Evolutionary conservation across 2,113 vertebrate genomes (phyloP).

Genomic region (Carassius carassius): DNA sequence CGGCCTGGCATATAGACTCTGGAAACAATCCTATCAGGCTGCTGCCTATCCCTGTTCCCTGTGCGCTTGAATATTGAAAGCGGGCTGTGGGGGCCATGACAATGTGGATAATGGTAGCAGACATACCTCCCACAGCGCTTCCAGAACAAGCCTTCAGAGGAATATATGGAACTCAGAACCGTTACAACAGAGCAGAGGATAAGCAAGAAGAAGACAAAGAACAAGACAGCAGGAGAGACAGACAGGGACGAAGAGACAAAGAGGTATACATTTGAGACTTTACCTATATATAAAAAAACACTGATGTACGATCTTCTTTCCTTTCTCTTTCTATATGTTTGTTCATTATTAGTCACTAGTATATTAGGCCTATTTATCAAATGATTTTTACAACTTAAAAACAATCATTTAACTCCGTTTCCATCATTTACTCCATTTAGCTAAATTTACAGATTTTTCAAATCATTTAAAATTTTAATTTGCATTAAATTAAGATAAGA

Average conservation of each 20-base stretch:
- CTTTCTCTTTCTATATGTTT: too few relatives aligned
- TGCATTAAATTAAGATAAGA: background rate
- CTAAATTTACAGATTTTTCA: background rate
- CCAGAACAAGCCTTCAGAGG: constrained; percentile 20
- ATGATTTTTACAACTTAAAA: background rate
- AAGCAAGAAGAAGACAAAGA: background rate
- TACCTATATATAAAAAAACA: background rate
- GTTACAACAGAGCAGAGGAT: background rate
- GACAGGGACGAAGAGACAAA: background rate
- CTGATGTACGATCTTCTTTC: background rate
- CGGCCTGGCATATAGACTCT: background rate
- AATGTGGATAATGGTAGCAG: constrained; percentile 19
- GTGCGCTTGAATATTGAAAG: constrained; percentile 4
- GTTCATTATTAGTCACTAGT: background rate
- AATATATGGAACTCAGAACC: background rate
- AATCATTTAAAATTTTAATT: background rate
- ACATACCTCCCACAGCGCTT: background rate
- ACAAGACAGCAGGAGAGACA: background rate
- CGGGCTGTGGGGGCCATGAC: background rate
- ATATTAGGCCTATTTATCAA: background rate
- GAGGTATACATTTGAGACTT: background rate
- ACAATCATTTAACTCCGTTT: background rate
- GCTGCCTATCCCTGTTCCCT: background rate
- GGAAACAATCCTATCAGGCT: constrained; percentile 13
- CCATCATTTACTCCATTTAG: background rate